Percentiles rank a stretch among this genome's conserved stretches.
phyloP scores from a whole-genome alignment of 2,888 invertebrate species.

The Xiphydria camelus region DNA sequence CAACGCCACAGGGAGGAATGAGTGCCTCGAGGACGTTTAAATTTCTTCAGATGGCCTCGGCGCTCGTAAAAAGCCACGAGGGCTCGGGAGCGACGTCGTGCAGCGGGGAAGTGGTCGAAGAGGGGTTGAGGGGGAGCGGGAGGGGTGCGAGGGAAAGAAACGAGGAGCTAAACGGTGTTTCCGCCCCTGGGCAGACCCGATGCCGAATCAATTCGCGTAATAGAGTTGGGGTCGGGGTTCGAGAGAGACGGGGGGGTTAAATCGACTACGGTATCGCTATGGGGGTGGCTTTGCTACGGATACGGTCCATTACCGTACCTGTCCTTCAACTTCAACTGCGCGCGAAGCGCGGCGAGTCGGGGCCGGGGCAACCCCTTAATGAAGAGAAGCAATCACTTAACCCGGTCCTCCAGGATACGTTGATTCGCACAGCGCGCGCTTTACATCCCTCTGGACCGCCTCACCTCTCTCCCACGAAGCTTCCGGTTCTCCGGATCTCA shows the following conservation, averaged over 20 bases:
- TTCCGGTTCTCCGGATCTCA: too few relatives aligned
- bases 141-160: slow-evolving; percentile 28
- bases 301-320: slow-evolving; percentile 55
- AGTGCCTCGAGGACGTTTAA: too few relatives aligned
- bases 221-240: slow-evolving; percentile 28
- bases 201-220: slow-evolving; percentile 55
- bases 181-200: slow-evolving; percentile 37
- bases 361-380: slow-evolving; percentile 35
- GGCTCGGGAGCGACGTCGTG: neutral
- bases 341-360: slow-evolving; percentile 27
- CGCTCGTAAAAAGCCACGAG: neutral
- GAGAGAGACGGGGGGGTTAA: slow-evolving; percentile 29
- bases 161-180: slow-evolving; percentile 52
- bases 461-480: too few relatives aligned
- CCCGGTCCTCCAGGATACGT: slow-evolving; percentile 9
- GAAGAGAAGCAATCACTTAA: slow-evolving; percentile 57
- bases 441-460: neutral
- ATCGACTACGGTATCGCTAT: slow-evolving; percentile 27
- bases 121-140: neutral
- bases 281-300: slow-evolving; percentile 24
- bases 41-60: too few relatives aligned
- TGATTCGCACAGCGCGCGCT: neutral
- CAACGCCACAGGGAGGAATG: too few relatives aligned
- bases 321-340: slow-evolving; percentile 42
- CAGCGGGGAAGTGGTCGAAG: slow-evolving; percentile 1